A percentile compares a stretch with the other conserved stretches of the same genome.
Evolutionary conservation across 2,113 vertebrate genomes (phyloP).

Genomic region (Verasper variegatus): DNA sequence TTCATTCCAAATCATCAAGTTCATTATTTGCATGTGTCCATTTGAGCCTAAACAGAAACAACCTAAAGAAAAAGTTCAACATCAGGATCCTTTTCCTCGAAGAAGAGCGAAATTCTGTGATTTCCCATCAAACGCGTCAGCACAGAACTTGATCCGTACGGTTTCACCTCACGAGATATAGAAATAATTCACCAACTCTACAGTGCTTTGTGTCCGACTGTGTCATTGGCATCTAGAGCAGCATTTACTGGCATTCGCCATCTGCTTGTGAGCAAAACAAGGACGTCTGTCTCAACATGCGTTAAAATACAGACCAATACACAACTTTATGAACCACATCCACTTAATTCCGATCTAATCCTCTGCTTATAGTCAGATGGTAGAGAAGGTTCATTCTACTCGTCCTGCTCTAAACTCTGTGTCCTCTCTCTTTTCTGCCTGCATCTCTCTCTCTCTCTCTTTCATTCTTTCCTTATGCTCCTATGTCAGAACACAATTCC

Average conservation of each 20-base stretch:
- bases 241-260: constrained; percentile 25
- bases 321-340: not conserved
- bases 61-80: not conserved
- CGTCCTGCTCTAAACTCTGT: not conserved
- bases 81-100: not conserved
- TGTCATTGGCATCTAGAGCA: constrained; percentile 32
- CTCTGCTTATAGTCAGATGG: not conserved
- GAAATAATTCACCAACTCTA: constrained; percentile 32
- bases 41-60: not conserved
- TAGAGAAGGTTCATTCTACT: not conserved
- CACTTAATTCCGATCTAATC: not conserved
- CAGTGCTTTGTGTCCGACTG: constrained; percentile 5
- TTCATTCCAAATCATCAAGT: no score
- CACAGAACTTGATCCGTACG: not conserved
- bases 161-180: constrained; percentile 5
- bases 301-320: not conserved
- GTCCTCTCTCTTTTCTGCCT: not conserved
- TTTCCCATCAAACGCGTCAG: not conserved
- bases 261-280: constrained; percentile 5
- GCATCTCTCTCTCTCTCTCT: constrained; percentile 10
- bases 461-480: constrained; percentile 9
- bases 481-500: constrained; percentile 46
- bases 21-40: not conserved
- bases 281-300: not conserved
- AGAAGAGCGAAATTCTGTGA: not conserved